Conservation (phyloP, 2,797 vertebrate genomes). For the Lemur catta region DNA sequence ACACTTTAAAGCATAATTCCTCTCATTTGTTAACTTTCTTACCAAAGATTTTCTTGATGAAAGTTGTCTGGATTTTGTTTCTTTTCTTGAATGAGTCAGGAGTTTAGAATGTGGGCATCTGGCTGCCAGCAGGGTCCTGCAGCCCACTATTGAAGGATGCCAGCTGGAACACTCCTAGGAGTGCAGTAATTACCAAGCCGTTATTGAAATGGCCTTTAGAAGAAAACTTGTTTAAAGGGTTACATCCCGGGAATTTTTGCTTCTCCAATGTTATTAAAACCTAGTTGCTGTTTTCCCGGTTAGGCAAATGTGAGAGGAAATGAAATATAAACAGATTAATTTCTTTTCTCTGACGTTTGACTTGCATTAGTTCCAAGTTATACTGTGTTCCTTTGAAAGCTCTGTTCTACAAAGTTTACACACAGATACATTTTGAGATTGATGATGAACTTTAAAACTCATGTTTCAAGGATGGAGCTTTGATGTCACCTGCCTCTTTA, state of each 20-base stretch:
- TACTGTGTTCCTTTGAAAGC: slow-evolving; percentile 26
- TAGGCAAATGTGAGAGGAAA: slow-evolving; percentile 68
- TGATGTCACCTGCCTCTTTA: neutral
- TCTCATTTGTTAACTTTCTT: neutral
- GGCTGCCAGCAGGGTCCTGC: neutral
- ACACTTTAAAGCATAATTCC: neutral
- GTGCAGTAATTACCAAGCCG: neutral
- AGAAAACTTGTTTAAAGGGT: slow-evolving; percentile 51
- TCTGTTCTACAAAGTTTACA: slow-evolving; percentile 12
- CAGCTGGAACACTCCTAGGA: neutral
- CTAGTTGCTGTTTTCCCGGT: slow-evolving; percentile 50
- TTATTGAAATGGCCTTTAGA: slow-evolving; percentile 49
- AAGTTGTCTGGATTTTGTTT: neutral
- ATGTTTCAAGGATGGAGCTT: slow-evolving; percentile 16
- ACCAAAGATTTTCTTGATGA: slow-evolving; percentile 5
- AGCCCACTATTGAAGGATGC: neutral
- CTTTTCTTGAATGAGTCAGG: slow-evolving; percentile 19
- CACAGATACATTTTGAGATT: neutral
- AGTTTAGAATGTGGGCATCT: slow-evolving; percentile 11
- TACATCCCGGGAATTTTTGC: slow-evolving; percentile 50
- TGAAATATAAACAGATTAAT: slow-evolving; percentile 68
- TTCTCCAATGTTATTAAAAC: slow-evolving; percentile 49
- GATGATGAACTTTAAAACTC: slow-evolving; percentile 34
- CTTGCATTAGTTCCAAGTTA: slow-evolving; percentile 20
- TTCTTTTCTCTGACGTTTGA: slow-evolving; percentile 57